phyloP scores from a whole-genome alignment of 2,797 vertebrate genomes.

The Pipistrellus kuhlii region DNA sequence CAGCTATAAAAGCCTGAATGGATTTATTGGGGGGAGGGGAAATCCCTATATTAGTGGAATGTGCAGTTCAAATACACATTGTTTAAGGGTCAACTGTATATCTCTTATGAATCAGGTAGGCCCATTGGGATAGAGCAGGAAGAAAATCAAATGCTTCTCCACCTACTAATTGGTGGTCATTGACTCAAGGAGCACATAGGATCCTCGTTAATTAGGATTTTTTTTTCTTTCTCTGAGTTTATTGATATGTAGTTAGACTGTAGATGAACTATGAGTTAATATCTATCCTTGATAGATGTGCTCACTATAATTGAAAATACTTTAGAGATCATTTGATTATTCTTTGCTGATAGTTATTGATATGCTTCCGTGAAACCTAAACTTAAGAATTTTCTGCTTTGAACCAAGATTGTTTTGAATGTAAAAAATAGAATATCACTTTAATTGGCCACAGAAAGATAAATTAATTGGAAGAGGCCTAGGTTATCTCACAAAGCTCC shows the following conservation, averaged over 20 bases:
- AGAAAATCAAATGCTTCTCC: constrained; percentile 52
- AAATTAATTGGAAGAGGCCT: neutral
- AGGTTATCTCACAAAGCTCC: neutral
- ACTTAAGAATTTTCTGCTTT: neutral
- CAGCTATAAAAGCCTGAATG: neutral
- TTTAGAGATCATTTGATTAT: neutral
- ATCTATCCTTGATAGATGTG: constrained; percentile 48
- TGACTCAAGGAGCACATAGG: constrained; percentile 58
- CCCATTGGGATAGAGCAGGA: constrained; percentile 11
- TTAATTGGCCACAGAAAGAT: neutral
- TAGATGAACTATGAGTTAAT: constrained; percentile 52
- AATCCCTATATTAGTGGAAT: too few species aligned
- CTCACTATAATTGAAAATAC: constrained; percentile 16
- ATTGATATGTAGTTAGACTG: constrained; percentile 49
- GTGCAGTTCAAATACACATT: neutral
- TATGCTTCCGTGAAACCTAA: neutral
- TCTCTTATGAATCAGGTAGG: constrained; percentile 67
- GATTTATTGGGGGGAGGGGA: neutral
- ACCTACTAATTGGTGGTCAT: constrained; percentile 61
- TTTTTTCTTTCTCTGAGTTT: neutral
- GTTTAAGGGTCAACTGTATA: neutral
- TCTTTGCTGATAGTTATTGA: neutral
- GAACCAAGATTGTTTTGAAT: neutral
- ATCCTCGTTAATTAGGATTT: constrained; percentile 46
- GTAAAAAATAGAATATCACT: neutral